Percentiles rank a stretch among this genome's conserved stretches.
Evolutionary conservation across 2,888 invertebrate genomes (phyloP).

Genomic region (Microplitis manilae): DNA sequence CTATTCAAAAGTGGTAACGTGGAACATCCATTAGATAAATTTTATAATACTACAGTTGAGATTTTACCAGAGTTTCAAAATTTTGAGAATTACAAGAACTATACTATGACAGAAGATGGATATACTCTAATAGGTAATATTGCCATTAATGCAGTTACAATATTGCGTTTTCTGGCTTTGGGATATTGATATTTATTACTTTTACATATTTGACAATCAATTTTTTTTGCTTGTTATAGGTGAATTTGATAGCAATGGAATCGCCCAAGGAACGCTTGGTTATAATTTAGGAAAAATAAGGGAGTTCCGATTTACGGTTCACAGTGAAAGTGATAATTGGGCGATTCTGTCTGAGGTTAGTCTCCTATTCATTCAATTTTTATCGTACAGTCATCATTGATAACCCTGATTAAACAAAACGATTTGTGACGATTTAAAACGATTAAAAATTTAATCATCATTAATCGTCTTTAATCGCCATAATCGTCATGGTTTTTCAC

Average conservation of each 20-base stretch:
- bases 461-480: too few species aligned
- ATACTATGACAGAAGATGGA: conserved; percentile 78
- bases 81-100: conserved; percentile 73
- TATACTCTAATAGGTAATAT: conserved; percentile 83
- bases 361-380: background rate
- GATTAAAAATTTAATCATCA: too few species aligned
- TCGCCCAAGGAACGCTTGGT: conserved; percentile 82
- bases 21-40: conserved; percentile 90
- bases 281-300: conserved; percentile 79
- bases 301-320: conserved; percentile 84
- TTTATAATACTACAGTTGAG: conserved; percentile 90
- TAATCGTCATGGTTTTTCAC: too few species aligned
- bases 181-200: conserved; percentile 28
- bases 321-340: conserved; percentile 89
- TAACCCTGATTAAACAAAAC: background rate
- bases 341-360: conserved; percentile 91
- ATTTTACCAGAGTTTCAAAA: conserved; percentile 76
- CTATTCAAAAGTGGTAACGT: conserved; percentile 90
- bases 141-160: too few species aligned
- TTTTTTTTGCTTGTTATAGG: conserved; percentile 66
- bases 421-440: too few species aligned
- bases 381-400: background rate
- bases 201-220: background rate
- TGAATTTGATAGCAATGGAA: conserved; percentile 85
- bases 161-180: too few species aligned